Conservation (phyloP, 1,140 invertebrate genomes). For the Cotesia chilonis region DNA sequence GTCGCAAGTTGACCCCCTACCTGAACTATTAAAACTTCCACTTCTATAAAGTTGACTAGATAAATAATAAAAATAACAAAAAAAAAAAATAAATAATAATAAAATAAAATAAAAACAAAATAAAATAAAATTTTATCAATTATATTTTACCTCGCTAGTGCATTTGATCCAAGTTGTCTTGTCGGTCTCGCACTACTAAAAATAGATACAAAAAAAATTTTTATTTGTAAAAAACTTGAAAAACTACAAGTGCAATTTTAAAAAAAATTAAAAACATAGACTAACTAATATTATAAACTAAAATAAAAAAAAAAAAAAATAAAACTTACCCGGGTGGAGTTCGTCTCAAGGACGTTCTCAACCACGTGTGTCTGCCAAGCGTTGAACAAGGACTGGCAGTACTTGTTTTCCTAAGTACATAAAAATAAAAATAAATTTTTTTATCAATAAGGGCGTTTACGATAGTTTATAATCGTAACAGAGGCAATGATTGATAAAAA, state of each 20-base stretch:
- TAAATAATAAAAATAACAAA: conserved; percentile 38
- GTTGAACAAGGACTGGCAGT: conserved; percentile 58
- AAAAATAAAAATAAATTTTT: conserved; percentile 36
- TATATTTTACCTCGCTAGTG: conserved; percentile 79
- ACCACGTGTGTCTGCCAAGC: conserved; percentile 78
- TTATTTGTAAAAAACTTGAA: too few species aligned
- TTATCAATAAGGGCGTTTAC: not conserved
- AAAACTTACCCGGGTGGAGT: conserved; percentile 74
- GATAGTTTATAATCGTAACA: not conserved
- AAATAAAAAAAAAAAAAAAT: not conserved
- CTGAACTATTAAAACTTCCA: conserved; percentile 89
- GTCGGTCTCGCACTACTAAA: conserved; percentile 27
- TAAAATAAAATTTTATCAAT: conserved; percentile 27
- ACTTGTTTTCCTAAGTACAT: conserved; percentile 40
- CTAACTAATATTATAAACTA: not conserved
- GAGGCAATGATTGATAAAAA: not conserved
- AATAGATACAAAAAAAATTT: conserved; percentile 9
- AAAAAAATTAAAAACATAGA: too few species aligned
- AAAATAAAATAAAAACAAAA: conserved; percentile 23
- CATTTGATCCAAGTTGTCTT: conserved; percentile 75
- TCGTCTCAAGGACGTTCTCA: conserved; percentile 77
- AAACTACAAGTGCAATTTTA: too few species aligned
- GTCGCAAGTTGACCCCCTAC: conserved; percentile 87
- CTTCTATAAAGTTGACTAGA: conserved; percentile 86
- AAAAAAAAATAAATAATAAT: conserved; percentile 38